These are phyloP conservation scores for Tridacna crocea DNA, from an alignment of 2,888 invertebrate species.

Conservation along the genomic window DNA sequence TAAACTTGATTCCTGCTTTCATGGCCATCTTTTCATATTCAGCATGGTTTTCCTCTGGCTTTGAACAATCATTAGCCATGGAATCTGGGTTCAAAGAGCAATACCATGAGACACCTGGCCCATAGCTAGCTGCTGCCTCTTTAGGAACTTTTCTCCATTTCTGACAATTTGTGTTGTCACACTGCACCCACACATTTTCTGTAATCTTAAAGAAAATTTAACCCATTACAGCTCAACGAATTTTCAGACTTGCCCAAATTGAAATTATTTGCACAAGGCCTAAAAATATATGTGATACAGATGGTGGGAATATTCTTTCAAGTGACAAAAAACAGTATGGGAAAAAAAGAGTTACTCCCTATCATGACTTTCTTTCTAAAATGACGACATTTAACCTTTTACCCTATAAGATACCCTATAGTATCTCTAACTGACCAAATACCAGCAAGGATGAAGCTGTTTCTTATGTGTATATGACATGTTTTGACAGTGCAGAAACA, in stretches of 20 bases:
- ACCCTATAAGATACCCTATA: not conserved
- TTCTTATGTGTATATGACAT: no score
- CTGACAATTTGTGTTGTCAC: slow-evolving; percentile 78
- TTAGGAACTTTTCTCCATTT: slow-evolving; percentile 78
- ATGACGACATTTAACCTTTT: not conserved
- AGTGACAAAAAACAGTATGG: not conserved
- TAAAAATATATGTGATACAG: not conserved
- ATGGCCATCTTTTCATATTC: slow-evolving; percentile 74
- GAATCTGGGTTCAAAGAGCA: slow-evolving; percentile 76
- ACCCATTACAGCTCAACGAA: not conserved
- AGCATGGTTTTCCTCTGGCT: slow-evolving; percentile 73
- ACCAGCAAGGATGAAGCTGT: no score
- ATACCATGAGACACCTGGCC: slow-evolving; percentile 72
- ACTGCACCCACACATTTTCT: slow-evolving; percentile 80
- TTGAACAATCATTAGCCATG: slow-evolving; percentile 69
- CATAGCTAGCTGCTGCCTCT: slow-evolving; percentile 49
- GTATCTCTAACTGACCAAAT: not conserved
- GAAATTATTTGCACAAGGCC: not conserved
- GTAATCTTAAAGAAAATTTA: slow-evolving; percentile 59
- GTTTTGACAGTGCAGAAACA: no score
- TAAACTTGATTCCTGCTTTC: slow-evolving; percentile 73
- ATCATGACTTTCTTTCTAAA: no score
- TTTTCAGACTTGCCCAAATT: not conserved
- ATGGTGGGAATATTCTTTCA: not conserved
- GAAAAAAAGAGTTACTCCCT: no score